These are phyloP conservation scores for Carcharodon carcharias DNA, from an alignment of 2,797 vertebrate genomes.

Conservation along the genomic window DNA sequence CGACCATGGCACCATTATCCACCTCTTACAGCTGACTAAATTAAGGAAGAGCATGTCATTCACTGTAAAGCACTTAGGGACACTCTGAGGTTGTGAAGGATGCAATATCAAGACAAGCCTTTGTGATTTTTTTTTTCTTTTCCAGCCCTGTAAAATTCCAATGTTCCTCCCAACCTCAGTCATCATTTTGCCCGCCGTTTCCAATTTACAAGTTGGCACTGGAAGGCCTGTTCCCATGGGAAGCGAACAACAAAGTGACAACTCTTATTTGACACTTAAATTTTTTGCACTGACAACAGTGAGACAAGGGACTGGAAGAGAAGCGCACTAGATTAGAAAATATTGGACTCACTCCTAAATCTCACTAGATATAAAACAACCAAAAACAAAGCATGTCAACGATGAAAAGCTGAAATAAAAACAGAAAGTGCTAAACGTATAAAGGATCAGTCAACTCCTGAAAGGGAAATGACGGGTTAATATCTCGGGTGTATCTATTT, in stretches of 20 bases:
- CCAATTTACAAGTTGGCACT: not conserved
- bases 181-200: not conserved
- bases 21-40: no score
- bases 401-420: not conserved
- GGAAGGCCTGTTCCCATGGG: not conserved
- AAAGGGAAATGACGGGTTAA: not conserved
- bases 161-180: not conserved
- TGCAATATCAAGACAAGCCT: no score
- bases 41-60: not conserved
- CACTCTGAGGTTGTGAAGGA: not conserved
- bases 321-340: not conserved
- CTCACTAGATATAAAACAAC: not conserved
- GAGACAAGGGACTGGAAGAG: not conserved
- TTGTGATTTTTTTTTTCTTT: not conserved
- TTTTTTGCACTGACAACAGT: not conserved
- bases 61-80: not conserved
- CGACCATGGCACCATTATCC: no score
- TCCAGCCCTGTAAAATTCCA: not conserved
- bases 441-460: not conserved
- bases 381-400: not conserved
- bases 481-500: not conserved
- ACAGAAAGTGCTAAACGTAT: not conserved
- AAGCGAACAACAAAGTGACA: not conserved
- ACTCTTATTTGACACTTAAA: not conserved
- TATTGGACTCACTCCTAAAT: slow-evolving; percentile 7